phyloP scores from a whole-genome alignment of 2,888 invertebrate genomes.

The Hyppa rectilinea region DNA sequence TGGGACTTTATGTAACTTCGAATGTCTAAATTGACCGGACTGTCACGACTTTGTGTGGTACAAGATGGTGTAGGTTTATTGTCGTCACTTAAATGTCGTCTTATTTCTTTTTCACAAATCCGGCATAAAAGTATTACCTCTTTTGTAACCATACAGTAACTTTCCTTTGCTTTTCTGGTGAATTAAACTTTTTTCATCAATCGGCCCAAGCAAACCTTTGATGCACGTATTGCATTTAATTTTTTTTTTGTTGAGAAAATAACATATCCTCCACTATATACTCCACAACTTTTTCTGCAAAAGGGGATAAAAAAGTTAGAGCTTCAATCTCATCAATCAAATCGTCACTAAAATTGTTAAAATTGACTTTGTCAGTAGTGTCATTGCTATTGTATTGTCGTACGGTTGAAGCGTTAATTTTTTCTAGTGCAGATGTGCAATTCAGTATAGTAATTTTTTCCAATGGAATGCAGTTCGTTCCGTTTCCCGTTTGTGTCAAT shows the following conservation, averaged over 20 bases:
- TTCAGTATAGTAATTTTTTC: too few species aligned
- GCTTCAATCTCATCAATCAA: constrained; percentile 9
- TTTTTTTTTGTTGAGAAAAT: background rate
- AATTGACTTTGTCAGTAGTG: too few species aligned
- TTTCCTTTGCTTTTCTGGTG: constrained; percentile 1
- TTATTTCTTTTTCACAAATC: constrained; percentile 15
- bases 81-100: background rate
- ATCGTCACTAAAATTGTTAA: constrained; percentile 11
- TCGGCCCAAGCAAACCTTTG: constrained; percentile 1
- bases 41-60: constrained; percentile 2
- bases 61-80: constrained; percentile 12
- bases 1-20: too few species aligned
- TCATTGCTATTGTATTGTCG: too few species aligned
- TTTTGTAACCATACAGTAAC: background rate
- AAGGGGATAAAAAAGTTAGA: background rate
- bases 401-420: too few species aligned
- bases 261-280: too few species aligned
- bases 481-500: too few species aligned
- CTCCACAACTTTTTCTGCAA: too few species aligned
- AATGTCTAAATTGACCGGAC: too few species aligned
- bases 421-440: too few species aligned
- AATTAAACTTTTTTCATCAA: too few species aligned
- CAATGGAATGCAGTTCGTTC: too few species aligned
- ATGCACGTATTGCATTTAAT: background rate
- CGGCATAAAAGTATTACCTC: constrained; percentile 8